Evolutionary conservation across 2,797 vertebrate genomes (phyloP).

Genomic region (Manis javanica): DNA sequence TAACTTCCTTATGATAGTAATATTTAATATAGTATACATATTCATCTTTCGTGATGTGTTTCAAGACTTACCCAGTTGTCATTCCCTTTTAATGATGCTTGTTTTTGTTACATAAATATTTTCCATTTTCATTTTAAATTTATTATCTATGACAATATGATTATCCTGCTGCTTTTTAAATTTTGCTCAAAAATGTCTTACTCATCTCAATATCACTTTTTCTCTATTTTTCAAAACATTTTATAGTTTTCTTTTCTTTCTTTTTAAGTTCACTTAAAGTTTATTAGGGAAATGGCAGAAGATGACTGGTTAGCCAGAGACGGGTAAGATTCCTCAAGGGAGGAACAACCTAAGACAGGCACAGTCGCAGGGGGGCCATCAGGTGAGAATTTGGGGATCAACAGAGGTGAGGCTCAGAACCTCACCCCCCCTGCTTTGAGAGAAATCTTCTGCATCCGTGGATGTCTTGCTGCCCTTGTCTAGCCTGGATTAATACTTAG

Average conservation of each 20-base stretch:
- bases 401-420: too few relatives aligned
- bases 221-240: neutral
- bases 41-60: neutral
- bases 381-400: too few relatives aligned
- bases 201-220: neutral
- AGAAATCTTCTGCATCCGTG: too few relatives aligned
- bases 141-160: neutral
- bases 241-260: neutral
- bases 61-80: neutral
- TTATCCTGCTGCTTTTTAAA: neutral
- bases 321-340: too few relatives aligned
- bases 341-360: too few relatives aligned
- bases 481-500: too few relatives aligned
- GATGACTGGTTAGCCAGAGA: too few relatives aligned
- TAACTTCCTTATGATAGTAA: neutral
- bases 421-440: too few relatives aligned
- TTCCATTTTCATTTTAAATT: neutral
- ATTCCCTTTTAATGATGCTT: neutral
- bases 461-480: too few relatives aligned
- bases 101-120: neutral
- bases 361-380: too few relatives aligned
- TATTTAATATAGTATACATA: neutral
- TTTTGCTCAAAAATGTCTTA: conserved; percentile 52
- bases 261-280: neutral
- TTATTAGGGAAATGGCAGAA: neutral